phyloP scores from a whole-genome alignment of 1,140 invertebrate species.

The Drosophila navojoa region DNA sequence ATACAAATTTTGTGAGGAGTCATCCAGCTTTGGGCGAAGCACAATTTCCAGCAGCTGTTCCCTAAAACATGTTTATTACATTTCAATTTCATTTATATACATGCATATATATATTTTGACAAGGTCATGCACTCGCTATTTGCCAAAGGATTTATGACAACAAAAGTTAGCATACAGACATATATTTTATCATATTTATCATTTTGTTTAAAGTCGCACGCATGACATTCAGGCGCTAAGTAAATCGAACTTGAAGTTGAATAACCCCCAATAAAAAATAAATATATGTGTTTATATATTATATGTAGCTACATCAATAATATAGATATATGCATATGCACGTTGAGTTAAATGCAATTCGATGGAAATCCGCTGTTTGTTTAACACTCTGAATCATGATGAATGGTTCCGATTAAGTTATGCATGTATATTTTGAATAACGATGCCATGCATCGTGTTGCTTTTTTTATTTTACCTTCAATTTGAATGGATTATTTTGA shows the following conservation, averaged over 20 bases:
- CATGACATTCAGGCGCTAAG: constrained; percentile 44
- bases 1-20: constrained; percentile 5
- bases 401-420: constrained; percentile 19
- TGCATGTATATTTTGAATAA: constrained; percentile 3
- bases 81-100: constrained; percentile 30
- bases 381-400: constrained; percentile 24
- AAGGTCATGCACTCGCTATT: constrained; percentile 22
- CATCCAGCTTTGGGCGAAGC: constrained; percentile 7
- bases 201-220: constrained; percentile 14
- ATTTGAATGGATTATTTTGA: constrained; percentile 26
- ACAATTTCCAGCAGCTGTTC: constrained; percentile 17
- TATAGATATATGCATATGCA: constrained; percentile 17
- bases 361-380: constrained; percentile 31
- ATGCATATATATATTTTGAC: constrained; percentile 16
- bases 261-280: constrained; percentile 33
- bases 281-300: background rate
- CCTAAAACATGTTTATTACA: constrained; percentile 30
- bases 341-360: constrained; percentile 42
- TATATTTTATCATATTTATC: background rate
- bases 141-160: constrained; percentile 32
- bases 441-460: background rate
- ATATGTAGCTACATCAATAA: background rate
- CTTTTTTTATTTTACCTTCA: constrained; percentile 15
- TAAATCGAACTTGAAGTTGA: constrained; percentile 58
- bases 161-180: constrained; percentile 1